These are phyloP conservation scores for Mesitornis unicolor DNA, from an alignment of 2,113 vertebrate genomes.

Conservation along the genomic window DNA sequence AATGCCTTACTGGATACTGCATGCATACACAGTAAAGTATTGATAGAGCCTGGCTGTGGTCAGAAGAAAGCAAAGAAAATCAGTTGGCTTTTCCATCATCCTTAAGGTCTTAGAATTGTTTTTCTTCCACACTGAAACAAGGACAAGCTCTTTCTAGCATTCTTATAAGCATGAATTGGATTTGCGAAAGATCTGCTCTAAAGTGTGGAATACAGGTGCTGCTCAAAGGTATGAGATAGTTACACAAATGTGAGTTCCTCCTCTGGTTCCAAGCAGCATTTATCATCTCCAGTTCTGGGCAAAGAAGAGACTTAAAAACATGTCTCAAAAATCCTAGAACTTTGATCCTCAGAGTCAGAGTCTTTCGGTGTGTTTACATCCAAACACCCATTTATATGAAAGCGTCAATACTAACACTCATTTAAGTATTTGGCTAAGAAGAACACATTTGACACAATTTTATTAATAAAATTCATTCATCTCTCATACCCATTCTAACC, in stretches of 20 bases:
- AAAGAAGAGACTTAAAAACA: background rate
- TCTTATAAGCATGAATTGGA: background rate
- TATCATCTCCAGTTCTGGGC: background rate
- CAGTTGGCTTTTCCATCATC: background rate
- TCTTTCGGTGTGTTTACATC: background rate
- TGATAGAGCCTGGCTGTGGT: background rate
- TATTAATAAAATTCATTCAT: background rate
- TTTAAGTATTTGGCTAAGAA: background rate
- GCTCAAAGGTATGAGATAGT: background rate
- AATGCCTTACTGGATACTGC: background rate
- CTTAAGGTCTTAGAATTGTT: background rate
- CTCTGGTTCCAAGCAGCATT: background rate
- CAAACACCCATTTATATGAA: background rate
- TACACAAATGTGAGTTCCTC: background rate
- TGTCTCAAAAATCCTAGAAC: background rate
- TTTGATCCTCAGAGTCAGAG: background rate
- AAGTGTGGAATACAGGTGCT: background rate
- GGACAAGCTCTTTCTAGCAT: background rate
- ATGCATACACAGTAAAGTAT: accelerated
- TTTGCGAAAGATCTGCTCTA: background rate
- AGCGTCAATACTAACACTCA: background rate
- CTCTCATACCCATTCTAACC: background rate
- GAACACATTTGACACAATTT: background rate
- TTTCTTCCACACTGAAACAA: background rate
- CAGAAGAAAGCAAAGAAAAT: background rate